These are phyloP conservation scores for Progne subis DNA, from an alignment of 2,113 vertebrate species.

Conservation along the genomic window DNA sequence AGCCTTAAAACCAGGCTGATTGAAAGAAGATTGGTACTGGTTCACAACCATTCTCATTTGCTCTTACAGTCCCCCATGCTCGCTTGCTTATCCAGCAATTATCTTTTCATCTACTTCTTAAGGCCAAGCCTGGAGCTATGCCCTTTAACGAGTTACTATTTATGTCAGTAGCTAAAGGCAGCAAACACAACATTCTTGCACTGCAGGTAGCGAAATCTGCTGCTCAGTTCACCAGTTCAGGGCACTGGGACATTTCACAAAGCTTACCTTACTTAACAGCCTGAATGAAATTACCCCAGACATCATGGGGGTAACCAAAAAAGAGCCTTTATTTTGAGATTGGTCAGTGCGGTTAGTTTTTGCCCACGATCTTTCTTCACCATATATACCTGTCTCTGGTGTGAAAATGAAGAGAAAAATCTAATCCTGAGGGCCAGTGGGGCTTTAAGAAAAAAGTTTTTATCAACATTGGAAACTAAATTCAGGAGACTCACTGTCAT, in stretches of 20 bases:
- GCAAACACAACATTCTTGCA: not conserved
- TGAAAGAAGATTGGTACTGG: not conserved
- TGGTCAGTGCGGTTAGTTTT: not conserved
- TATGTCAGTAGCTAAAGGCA: not conserved
- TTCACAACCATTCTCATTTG: not conserved
- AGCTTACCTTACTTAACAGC: not conserved
- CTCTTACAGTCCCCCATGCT: not conserved
- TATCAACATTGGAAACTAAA: not conserved
- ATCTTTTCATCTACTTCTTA: conserved; percentile 15
- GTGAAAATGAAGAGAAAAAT: not conserved
- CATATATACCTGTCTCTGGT: not conserved
- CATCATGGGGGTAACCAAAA: fast-evolving
- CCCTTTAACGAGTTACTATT: not conserved
- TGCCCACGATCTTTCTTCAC: not conserved
- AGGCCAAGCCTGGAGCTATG: not conserved
- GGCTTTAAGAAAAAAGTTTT: not conserved
- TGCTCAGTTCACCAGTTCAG: not conserved
- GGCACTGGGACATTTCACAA: not conserved
- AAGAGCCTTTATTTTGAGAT: not conserved
- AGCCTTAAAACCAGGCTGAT: not conserved
- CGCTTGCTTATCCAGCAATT: not conserved
- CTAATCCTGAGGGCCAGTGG: not conserved
- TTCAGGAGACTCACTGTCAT: not conserved
- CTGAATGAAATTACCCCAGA: not conserved
- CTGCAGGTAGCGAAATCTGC: not conserved